Evolutionary conservation across 2,888 invertebrate species (phyloP).

Genomic region (Xestia c-nigrum): DNA sequence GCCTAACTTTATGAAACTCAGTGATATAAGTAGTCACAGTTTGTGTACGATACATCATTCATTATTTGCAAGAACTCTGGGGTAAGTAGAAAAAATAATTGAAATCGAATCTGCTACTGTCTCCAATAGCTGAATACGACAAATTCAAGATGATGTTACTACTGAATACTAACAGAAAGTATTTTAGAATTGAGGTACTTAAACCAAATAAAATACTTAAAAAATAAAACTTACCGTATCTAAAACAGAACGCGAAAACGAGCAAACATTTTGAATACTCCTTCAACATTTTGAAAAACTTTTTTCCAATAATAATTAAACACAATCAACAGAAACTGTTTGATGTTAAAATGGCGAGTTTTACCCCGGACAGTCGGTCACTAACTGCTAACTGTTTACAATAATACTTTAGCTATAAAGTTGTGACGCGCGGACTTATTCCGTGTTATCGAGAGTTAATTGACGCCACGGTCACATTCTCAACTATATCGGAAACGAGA

Average conservation of each 20-base stretch:
- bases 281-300: conserved; percentile 45
- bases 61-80: not conserved
- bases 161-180: not conserved
- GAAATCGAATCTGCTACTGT: not conserved
- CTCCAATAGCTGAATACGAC: not conserved
- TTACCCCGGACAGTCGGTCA: conserved; percentile 52
- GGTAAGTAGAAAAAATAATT: not conserved
- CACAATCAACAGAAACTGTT: not conserved
- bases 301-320: not conserved
- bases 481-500: not conserved
- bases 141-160: not conserved
- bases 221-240: conserved; percentile 44
- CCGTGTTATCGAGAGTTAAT: conserved; percentile 49
- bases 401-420: conserved; percentile 50
- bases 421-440: conserved; percentile 52
- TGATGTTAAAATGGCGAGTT: conserved; percentile 51
- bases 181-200: not conserved
- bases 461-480: conserved; percentile 26
- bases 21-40: not conserved
- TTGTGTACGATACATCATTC: not conserved
- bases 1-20: not conserved
- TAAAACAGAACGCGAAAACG: conserved; percentile 46
- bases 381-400: conserved; percentile 72
- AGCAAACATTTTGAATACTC: conserved; percentile 37
- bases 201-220: not conserved